phyloP scores from a whole-genome alignment of 1,140 invertebrate species.

The Leucophenga varia region DNA sequence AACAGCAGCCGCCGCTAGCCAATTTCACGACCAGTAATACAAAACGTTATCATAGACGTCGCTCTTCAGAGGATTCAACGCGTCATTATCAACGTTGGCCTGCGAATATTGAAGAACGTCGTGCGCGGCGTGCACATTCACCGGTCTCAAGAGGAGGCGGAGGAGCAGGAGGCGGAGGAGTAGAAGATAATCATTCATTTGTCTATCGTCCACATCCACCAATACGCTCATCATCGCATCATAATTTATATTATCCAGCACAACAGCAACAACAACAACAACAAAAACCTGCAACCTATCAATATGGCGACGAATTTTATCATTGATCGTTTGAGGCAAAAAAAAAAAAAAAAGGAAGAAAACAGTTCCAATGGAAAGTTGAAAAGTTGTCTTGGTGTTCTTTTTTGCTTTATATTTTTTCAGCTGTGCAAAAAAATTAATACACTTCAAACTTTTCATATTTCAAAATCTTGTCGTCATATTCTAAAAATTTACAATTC shows the following conservation, averaged over 20 bases:
- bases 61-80: constrained; percentile 49
- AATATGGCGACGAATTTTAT: constrained; percentile 42
- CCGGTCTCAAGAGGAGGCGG: constrained; percentile 42
- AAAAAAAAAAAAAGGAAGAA: constrained; percentile 2
- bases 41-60: constrained; percentile 45
- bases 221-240: constrained; percentile 59
- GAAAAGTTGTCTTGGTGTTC: no score
- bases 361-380: not conserved
- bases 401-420: no score
- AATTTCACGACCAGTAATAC: constrained; percentile 17
- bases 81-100: constrained; percentile 46
- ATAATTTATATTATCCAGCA: constrained; percentile 57
- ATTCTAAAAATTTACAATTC: not conserved
- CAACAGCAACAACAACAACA: constrained; percentile 28
- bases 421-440: no score
- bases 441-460: no score
- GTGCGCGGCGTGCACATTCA: constrained; percentile 51
- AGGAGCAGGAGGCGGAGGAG: no score
- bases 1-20: constrained; percentile 13
- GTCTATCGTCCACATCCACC: constrained; percentile 30
- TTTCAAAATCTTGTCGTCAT: no score
- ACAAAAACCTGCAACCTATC: constrained; percentile 45
- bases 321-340: constrained; percentile 8
- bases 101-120: constrained; percentile 49
- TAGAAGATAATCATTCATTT: no score